phyloP scores from a whole-genome alignment of 2,797 vertebrate species.

The Cephalopachus bancanus region DNA sequence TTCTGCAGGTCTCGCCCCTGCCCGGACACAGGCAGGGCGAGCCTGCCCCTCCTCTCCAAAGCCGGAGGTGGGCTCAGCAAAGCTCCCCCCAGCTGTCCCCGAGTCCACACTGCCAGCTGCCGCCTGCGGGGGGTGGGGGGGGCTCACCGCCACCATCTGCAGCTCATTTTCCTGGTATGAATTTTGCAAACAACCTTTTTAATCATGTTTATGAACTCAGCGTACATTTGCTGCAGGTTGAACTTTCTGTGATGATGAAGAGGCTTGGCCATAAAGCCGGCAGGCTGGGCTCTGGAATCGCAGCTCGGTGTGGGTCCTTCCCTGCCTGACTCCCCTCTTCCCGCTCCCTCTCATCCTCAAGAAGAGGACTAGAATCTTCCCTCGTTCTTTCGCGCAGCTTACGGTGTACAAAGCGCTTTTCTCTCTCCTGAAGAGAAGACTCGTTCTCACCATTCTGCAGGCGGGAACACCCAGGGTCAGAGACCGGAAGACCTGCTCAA shows the following conservation, averaged over 20 bases:
- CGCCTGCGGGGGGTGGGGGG: constrained; percentile 51
- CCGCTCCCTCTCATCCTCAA: neutral
- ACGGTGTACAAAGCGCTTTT: neutral
- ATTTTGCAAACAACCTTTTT: constrained; percentile 83
- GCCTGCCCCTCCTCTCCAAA: neutral
- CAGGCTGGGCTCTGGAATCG: constrained; percentile 57
- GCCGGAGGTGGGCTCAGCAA: constrained; percentile 57
- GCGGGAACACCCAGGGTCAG: neutral
- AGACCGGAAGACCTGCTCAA: neutral
- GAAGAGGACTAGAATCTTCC: constrained; percentile 6
- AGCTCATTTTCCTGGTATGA: constrained; percentile 73
- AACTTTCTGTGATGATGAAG: constrained; percentile 79
- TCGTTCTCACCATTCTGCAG: neutral
- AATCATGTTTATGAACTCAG: constrained; percentile 79
- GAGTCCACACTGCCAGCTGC: constrained; percentile 85
- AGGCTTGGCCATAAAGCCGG: constrained; percentile 67
- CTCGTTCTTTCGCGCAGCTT: neutral
- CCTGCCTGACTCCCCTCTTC: neutral
- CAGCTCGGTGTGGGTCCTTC: neutral
- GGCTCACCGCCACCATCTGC: constrained; percentile 75
- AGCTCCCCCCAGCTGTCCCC: constrained; percentile 78
- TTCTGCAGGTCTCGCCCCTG: neutral
- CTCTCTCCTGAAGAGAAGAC: neutral
- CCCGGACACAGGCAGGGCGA: neutral
- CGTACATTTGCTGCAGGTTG: constrained; percentile 31